Base-by-base conservation (phyloP, 2,113 vertebrate genomes). In the Oreotrochilus melanogaster region DNA sequence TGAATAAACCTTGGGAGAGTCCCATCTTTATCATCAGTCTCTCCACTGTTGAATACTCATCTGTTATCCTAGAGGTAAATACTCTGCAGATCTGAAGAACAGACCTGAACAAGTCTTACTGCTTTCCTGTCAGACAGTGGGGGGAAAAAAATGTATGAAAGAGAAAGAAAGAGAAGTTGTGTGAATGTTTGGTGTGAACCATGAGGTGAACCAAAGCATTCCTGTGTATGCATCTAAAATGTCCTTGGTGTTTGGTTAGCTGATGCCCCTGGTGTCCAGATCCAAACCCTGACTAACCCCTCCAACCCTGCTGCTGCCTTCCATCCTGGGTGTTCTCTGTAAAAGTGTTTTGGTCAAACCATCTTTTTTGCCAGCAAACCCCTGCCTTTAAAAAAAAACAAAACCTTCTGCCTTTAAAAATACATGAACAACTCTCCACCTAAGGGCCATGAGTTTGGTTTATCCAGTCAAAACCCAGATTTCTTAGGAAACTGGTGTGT, bases 211-310 rank as follows among this genome's bases (percentile, higher is more conserved):
- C 6, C n/a, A 62, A 58, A 57, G 50, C 9, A 19, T 83, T 94
- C 30, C 43, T 53, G 43, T 64, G 2, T 4, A 4, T 18, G 27
- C 39, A 14, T 57, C 43, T 64, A 58, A 57, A 76, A 42, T 0
- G 0, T 25, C 27, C 43, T 28, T 33, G 31, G 43, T 35, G 37
- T 75, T 21, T 2, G 5, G 17, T 42, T 57, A 61, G 15, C 12
- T 31, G 33, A 50, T 0, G 1, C 4, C 6, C 33, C 4, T 1
- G 1, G 15, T 1, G 1, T 28, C 27, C 18, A 13, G 4, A 6
- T n/a, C 12, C 8, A 51, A 66, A 71, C 13, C 21, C 35, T 57
- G 51, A 58, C 22, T 47, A 65, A 70, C 17, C 42, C 43, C 16
- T 50, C 28, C 27, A 71, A 51, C 13, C 45, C 39, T 92, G 30